These are phyloP conservation scores for Proterorhinus semilunaris DNA, from an alignment of 2,113 vertebrate genomes.

Conservation along the genomic window DNA sequence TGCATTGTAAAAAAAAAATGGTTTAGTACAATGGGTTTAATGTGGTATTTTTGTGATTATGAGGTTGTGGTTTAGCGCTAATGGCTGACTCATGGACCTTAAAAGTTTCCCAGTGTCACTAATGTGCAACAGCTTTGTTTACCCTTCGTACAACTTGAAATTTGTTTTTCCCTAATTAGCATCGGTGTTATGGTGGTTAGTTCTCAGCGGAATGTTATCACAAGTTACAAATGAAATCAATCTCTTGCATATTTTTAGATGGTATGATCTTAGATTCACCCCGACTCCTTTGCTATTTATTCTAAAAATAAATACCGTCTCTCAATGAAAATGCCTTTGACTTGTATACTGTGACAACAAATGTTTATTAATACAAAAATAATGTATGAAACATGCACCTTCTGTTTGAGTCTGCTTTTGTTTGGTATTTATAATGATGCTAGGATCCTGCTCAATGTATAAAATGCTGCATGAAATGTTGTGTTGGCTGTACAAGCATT, in stretches of 20 bases:
- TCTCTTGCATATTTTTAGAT: not conserved
- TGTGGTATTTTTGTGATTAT: not conserved
- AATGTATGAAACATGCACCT: not conserved
- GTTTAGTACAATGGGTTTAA: not conserved
- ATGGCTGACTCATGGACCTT: conserved; percentile 22
- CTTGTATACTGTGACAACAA: not conserved
- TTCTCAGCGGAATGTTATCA: not conserved
- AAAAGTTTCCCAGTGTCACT: conserved; percentile 46
- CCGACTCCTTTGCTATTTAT: too few relatives aligned
- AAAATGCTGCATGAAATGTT: not conserved
- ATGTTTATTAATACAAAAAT: not conserved
- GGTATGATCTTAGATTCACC: too few relatives aligned
- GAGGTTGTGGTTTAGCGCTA: conserved; percentile 6
- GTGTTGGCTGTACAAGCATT: not conserved
- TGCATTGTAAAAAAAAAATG: conserved; percentile 5
- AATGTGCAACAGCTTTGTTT: conserved; percentile 45
- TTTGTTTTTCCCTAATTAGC: not conserved
- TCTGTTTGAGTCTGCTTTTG: not conserved
- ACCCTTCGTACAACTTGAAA: conserved; percentile 1
- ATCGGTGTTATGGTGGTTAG: conserved; percentile 21
- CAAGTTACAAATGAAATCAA: not conserved
- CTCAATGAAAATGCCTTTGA: too few relatives aligned
- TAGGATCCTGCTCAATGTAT: not conserved
- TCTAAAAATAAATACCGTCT: too few relatives aligned
- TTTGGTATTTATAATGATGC: not conserved